Base-by-base conservation (phyloP, 2,888 invertebrate species). In the Athalia rosae region DNA sequence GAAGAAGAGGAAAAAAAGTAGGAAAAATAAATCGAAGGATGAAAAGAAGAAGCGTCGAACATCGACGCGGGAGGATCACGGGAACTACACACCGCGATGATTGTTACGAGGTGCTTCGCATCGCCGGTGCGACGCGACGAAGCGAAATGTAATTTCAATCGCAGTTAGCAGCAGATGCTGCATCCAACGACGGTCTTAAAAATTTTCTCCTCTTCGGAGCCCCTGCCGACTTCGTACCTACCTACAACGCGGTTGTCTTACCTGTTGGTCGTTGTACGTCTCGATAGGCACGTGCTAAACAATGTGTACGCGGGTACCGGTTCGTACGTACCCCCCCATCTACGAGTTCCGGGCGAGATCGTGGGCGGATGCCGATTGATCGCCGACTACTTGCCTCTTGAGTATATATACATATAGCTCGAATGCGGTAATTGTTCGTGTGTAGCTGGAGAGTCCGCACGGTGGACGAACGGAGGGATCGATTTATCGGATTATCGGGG, bases 331-430 rank as follows among this genome's bases (percentile, higher is more conserved):
- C 71, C 53, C 56, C 53, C 56, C 28, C 28, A 28, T 28, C 71
- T 71, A 71, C 71, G 58, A 71, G 71, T 56, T 58, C 58, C 71
- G 28, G 28, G 41, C 71, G 13, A 13, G 43, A 71, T 71, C 5
- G 71, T 71, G 71, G 71, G 71, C 71, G 71, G 71, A 71, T 71
- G 58, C 71, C 71, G 71, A 71, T 71, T 71, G 71, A 71, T 71
- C 71, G 71, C 71, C 71, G 58, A 71, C 71, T 58, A 58, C 71
- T 71, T 71, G 71, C 71, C 71, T 41, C 71, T 50, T 43, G 71
- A 71, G 71, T 45, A 71, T n/a, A n/a, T n/a, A n/a, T n/a, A n/a
- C n/a, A n/a, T n/a, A n/a, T 58, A 56, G 58, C 71, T 56, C 71
- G 71, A 56, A 71, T 71, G 58, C 71, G 56, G 71, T 71, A 71